A percentile compares a stretch with the other conserved stretches of the same genome.
phyloP scores from a whole-genome alignment of 2,888 invertebrate species.

The Pelosia muscerda region DNA sequence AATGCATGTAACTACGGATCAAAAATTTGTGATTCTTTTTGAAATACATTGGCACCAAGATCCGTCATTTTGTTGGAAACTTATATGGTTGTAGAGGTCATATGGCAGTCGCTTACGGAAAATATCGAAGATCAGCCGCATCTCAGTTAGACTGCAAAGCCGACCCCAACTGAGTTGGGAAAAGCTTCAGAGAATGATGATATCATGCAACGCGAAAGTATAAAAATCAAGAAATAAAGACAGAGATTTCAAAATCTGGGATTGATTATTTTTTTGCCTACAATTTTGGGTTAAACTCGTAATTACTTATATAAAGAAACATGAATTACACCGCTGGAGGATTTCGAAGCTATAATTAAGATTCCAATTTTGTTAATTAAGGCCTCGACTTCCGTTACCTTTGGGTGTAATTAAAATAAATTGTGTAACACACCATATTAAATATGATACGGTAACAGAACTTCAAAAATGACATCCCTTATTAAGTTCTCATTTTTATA shows the following conservation, averaged over 20 bases:
- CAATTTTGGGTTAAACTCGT: neutral
- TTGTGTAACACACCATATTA: neutral
- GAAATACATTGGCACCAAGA: too few species aligned
- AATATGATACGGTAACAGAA: neutral
- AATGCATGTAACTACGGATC: too few species aligned
- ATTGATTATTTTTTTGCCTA: neutral
- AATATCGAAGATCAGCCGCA: too few species aligned
- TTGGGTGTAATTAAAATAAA: neutral
- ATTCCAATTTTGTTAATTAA: conserved; percentile 4
- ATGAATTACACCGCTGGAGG: neutral
- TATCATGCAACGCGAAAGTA: too few species aligned
- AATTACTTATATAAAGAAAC: neutral
- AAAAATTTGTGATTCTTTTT: too few species aligned
- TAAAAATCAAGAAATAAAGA: too few species aligned
- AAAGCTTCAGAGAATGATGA: too few species aligned
- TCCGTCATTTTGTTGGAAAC: too few species aligned
- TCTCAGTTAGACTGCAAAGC: too few species aligned
- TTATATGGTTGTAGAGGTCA: too few species aligned
- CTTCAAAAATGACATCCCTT: neutral
- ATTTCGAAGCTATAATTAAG: neutral
- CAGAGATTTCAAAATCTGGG: neutral
- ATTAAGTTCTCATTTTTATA: neutral
- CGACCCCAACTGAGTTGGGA: too few species aligned
- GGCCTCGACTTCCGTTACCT: neutral
- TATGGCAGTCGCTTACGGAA: too few species aligned